Percentiles rank a stretch among this genome's conserved stretches.
phyloP scores from a whole-genome alignment of 2,113 vertebrate species.

The Lepus europaeus region DNA sequence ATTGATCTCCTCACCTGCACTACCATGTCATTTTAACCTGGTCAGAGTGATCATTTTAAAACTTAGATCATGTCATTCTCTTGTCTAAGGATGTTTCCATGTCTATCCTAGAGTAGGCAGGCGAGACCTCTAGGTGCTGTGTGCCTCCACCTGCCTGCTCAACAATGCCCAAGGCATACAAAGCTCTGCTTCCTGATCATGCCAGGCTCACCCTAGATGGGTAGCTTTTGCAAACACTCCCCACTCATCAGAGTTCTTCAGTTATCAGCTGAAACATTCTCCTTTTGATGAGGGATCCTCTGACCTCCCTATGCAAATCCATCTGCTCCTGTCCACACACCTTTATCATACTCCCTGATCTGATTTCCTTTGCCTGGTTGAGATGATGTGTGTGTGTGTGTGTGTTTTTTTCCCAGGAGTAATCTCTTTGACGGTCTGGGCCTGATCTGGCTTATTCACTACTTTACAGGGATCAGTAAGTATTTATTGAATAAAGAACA shows the following conservation, averaged over 20 bases:
- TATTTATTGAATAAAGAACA: neutral
- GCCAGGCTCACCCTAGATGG: neutral
- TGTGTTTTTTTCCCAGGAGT: neutral
- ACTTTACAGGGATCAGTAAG: neutral
- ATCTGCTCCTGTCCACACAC: neutral
- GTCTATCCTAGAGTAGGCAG: no score
- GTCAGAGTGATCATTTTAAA: neutral
- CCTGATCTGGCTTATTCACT: neutral
- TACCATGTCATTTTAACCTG: neutral
- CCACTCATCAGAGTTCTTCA: neutral
- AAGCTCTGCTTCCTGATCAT: neutral
- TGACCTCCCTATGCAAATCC: neutral
- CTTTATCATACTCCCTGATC: neutral
- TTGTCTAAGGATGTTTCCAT: neutral
- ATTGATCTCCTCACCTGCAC: neutral
- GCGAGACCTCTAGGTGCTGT: neutral
- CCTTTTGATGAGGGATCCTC: neutral
- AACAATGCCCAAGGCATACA: neutral
- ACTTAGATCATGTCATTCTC: neutral
- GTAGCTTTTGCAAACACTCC: neutral
- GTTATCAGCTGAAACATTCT: neutral
- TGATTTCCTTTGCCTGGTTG: neutral
- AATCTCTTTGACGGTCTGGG: neutral
- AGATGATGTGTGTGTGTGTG: neutral
- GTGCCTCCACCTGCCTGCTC: neutral